Percentiles rank a stretch among this genome's conserved stretches.
Conservation (phyloP, 2,113 vertebrate genomes). For the Pyrgilauda ruficollis region DNA sequence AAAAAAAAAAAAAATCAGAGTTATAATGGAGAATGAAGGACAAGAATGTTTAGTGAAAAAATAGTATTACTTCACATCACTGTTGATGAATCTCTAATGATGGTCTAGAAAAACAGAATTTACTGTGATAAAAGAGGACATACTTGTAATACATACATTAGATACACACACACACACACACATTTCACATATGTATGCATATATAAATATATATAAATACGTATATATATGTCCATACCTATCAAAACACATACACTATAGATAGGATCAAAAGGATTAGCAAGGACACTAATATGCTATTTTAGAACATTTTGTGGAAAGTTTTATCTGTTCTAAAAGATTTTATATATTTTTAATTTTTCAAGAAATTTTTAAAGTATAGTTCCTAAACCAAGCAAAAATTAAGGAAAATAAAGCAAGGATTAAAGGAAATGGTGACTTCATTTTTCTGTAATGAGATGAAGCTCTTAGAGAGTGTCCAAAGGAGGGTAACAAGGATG, state of each 20-base stretch:
- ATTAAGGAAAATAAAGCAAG: not conserved
- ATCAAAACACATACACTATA: accelerated
- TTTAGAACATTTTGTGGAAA: not conserved
- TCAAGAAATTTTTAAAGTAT: not conserved
- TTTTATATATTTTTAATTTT: not conserved
- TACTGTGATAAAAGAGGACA: not conserved
- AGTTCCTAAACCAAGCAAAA: not conserved
- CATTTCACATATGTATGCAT: not conserved
- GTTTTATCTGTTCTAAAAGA: not conserved
- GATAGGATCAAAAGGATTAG: not conserved
- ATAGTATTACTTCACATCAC: not conserved
- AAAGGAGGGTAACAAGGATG: accelerated
- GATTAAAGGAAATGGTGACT: not conserved
- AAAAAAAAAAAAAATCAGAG: not conserved
- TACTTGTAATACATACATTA: not conserved
- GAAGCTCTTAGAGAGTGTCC: not conserved
- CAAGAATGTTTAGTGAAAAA: not conserved
- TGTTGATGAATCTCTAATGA: not conserved
- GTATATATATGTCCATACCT: too few relatives aligned
- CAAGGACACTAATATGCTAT: not conserved
- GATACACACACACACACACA: accelerated
- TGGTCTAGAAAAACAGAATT: not conserved
- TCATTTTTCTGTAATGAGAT: not conserved
- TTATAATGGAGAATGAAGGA: not conserved
- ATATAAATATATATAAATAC: too few relatives aligned